Evolutionary conservation across 2,113 vertebrate species (phyloP), one percentile per base, ranked within the genome.

Genomic region (Alligator sinensis): DNA sequence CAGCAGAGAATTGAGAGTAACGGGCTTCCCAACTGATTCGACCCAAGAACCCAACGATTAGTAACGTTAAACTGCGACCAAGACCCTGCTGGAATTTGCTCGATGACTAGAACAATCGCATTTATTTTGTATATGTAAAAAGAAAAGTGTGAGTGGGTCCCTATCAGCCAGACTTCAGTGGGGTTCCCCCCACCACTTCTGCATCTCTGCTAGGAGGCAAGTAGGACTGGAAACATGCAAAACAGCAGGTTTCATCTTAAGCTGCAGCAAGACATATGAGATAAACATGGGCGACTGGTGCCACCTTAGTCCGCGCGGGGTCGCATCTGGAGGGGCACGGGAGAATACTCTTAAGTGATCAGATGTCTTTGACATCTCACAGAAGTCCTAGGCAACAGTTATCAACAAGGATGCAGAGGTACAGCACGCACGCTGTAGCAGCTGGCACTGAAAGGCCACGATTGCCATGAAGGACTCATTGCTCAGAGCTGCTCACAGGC

Each of bases 81-180:
- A 74, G 24, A 90, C 70, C 5, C 38, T 38, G 38, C 6, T 38
- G 38, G 38, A 38, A 38, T 18, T 85, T 47, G 78, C 1, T 70
- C 47, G 47, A 28, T 6, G 24, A 78, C 63, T 61, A 16, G 9
- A 74, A 60, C 66, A 91, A 89, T 84, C 19, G 77, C 5, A 54
- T 59, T 91, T 74, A 87, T 17, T 34, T 25, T 21, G 19, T 91
- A 89, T 68, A 96, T 84, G 38, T 54, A 86, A 93, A 86, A 58
- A 93, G 66, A 86, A 80, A 21, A 28, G 66, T 83, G 81, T 28
- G 86, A 89, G 87, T 55, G 17, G 15, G 27, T 21, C 62, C 74
- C 87, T 30, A 60, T 38, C 28, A 77, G 38, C 62, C 68, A 57
- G 27, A 84, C 83, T 38, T 87, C 80, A 81, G 66, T 38, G 38